Evolutionary conservation across 2,113 vertebrate genomes (phyloP).

Genomic region (Hemiprocne comata): DNA sequence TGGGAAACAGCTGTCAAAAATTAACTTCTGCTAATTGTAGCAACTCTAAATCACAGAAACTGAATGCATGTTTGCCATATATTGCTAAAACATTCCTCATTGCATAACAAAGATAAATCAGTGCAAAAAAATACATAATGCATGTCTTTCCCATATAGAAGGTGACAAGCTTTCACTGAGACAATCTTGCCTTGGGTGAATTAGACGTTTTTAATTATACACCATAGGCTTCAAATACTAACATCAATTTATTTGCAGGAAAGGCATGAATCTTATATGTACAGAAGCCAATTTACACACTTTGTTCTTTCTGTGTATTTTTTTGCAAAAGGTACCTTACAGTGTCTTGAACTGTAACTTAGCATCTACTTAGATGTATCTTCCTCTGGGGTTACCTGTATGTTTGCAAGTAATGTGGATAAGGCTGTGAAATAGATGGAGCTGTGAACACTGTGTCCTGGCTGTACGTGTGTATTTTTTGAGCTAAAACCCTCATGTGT

Average conservation of each 20-base stretch:
- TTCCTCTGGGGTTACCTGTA: neutral
- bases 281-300: neutral
- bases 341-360: neutral
- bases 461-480: fast-evolving
- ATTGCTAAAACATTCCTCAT: neutral
- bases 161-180: constrained; percentile 28
- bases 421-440: neutral
- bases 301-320: neutral
- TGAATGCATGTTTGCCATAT: neutral
- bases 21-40: constrained; percentile 54
- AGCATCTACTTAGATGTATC: neutral
- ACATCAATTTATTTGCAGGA: neutral
- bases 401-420: neutral
- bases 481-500: neutral
- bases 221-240: constrained; percentile 29
- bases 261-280: neutral
- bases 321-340: neutral
- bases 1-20: constrained; percentile 34
- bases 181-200: neutral
- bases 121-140: constrained; percentile 52
- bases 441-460: fast-evolving
- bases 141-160: constrained; percentile 12
- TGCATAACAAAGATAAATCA: constrained; percentile 23
- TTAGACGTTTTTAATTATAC: constrained; percentile 48
- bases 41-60: neutral